Conservation (phyloP, 2,888 invertebrate genomes). For the Scotopteryx bipunctaria region DNA sequence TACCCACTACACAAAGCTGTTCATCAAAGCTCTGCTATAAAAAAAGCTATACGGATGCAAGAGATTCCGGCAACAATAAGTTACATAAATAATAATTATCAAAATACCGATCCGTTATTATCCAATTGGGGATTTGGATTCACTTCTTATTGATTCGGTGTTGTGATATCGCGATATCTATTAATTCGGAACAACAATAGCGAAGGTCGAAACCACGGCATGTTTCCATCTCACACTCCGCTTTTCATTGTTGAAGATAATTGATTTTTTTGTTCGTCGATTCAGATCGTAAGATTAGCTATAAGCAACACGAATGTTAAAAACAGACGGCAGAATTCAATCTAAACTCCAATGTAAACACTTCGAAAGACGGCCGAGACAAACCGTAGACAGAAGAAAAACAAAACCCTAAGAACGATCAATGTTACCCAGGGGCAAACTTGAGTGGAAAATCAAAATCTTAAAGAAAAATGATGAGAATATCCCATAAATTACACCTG, state of each 20-base stretch:
- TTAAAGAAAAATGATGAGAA: constrained; percentile 56
- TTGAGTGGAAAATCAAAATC: constrained; percentile 68
- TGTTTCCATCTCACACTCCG: constrained; percentile 65
- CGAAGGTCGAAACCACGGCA: constrained; percentile 53
- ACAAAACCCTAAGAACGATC: constrained; percentile 70
- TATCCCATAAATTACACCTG: constrained; percentile 77
- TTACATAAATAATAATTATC: constrained; percentile 49
- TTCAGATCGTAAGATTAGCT: constrained; percentile 57
- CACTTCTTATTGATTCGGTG: constrained; percentile 71
- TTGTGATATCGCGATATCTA: constrained; percentile 71
- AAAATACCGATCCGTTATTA: constrained; percentile 65
- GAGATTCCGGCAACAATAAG: constrained; percentile 5
- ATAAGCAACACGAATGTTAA: constrained; percentile 52
- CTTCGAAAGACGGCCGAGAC: constrained; percentile 64
- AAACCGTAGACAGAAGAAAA: constrained; percentile 76
- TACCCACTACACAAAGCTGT: neutral
- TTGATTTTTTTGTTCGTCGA: constrained; percentile 66
- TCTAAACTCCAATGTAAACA: constrained; percentile 74
- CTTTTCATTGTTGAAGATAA: constrained; percentile 68
- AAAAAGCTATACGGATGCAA: neutral
- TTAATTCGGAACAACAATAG: constrained; percentile 72
- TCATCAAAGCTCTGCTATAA: neutral
- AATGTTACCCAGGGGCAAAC: constrained; percentile 57
- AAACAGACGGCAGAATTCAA: constrained; percentile 66
- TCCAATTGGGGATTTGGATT: constrained; percentile 60